phyloP scores from a whole-genome alignment of 1,140 invertebrate species.

The Drosophila equinoxialis region DNA sequence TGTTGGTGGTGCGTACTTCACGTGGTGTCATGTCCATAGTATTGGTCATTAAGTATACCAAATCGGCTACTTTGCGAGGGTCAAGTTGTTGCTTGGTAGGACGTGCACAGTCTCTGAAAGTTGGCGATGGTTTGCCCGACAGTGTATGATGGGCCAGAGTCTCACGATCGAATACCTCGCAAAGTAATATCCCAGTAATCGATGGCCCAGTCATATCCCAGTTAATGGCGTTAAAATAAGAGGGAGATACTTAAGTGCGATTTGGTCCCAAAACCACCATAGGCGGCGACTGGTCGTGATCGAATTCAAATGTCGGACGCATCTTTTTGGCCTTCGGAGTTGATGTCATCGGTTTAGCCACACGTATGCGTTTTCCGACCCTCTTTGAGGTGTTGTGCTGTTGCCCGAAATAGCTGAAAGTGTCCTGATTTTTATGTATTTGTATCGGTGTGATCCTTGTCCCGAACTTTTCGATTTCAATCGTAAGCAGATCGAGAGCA shows the following conservation, averaged over 20 bases:
- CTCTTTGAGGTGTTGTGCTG: slow-evolving; percentile 46
- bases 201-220: slow-evolving; percentile 72
- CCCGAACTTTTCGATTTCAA: slow-evolving; percentile 62
- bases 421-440: slow-evolving; percentile 12
- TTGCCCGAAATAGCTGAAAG: slow-evolving; percentile 41
- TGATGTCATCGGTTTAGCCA: slow-evolving; percentile 37
- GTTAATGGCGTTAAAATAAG: slow-evolving; percentile 60
- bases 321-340: slow-evolving; percentile 38
- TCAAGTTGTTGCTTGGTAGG: slow-evolving; percentile 75
- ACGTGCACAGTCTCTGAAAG: slow-evolving; percentile 67
- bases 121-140: slow-evolving; percentile 83
- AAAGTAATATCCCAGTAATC: slow-evolving; percentile 81
- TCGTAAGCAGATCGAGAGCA: slow-evolving; percentile 56
- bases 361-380: slow-evolving; percentile 49
- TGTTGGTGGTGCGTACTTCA: slow-evolving; percentile 83
- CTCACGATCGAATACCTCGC: slow-evolving; percentile 73
- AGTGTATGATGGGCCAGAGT: slow-evolving; percentile 80
- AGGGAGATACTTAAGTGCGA: slow-evolving; percentile 64
- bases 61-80: slow-evolving; percentile 74
- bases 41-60: slow-evolving; percentile 77
- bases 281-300: slow-evolving; percentile 33
- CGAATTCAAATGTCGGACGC: slow-evolving; percentile 54
- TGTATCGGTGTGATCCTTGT: slow-evolving; percentile 33
- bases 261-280: slow-evolving; percentile 74
- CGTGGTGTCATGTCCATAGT: slow-evolving; percentile 64